Base-by-base conservation (phyloP, 2,113 vertebrate species). In the Entosphenus tridentatus region DNA sequence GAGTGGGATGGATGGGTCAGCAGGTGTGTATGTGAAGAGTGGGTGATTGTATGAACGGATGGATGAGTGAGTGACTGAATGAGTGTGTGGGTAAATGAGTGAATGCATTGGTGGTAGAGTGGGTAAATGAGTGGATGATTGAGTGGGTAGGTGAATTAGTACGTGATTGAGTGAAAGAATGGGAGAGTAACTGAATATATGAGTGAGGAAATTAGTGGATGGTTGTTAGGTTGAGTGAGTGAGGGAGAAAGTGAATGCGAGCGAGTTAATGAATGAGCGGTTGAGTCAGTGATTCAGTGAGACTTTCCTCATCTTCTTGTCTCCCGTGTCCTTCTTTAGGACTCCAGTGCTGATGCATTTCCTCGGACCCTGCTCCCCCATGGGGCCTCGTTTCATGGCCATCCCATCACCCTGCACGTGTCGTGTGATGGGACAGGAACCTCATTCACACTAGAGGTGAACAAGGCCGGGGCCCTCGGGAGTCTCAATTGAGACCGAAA, bases 351-450 rank as follows among this genome's bases (percentile, higher is more conserved):
- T 75, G 96, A 96, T 75, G 95, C 89, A 12, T 88, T 95, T 82
- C 92, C 92, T 75, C 85, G 93, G 76, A 96, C 93, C 73, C 96
- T 98, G 83, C 88, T 98, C 90, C 93, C 93, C 95, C 93, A 98
- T 17, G 93, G 93, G 74, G 93, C 93, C 69, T 96, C 92, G 68
- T 98, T 85, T 77, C 89, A 96, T 17, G 93, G 93, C 79, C 92
- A 98, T 81, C 84, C 93, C 70, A 81, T 97, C 79, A 86, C 88
- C 16, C 89, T 98, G 70, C 88, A 92, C 73, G 80, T 97, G 75
- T 95, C 85, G 0, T 96, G 87, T 1, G 92, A 96, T 76, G 96
- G 89, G 81, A 95, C 93, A 87, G 96, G 96, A 95, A 86, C 96
- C 80, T 92, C 86, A 67, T 95, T 98, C 78, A 82, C 82, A 73